phyloP scores from a whole-genome alignment of 2,113 vertebrate genomes.

The Dinomys branickii region DNA sequence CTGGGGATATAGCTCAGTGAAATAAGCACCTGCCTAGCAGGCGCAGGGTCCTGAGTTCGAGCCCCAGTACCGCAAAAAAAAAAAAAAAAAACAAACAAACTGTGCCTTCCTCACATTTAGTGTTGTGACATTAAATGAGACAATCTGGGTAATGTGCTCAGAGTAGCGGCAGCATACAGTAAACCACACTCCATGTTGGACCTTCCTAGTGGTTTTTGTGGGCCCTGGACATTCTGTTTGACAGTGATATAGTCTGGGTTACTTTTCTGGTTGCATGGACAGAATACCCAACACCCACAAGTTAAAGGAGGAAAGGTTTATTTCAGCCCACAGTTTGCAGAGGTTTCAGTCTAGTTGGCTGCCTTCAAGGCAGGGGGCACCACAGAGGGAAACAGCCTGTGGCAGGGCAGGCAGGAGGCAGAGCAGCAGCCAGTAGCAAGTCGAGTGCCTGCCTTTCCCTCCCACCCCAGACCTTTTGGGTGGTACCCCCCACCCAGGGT shows the following conservation, averaged over 20 bases:
- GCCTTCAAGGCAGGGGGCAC: background rate
- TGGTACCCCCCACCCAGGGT: background rate
- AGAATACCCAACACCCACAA: background rate
- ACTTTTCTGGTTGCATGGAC: background rate
- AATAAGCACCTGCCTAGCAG: too few species aligned
- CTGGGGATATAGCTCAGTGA: too few species aligned
- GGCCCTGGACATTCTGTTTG: background rate
- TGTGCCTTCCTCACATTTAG: background rate
- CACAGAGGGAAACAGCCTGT: background rate
- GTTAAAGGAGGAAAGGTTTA: background rate
- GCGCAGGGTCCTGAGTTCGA: too few species aligned
- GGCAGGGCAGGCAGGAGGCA: background rate
- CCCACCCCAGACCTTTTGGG: background rate
- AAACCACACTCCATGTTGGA: background rate
- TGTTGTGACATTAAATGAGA: background rate
- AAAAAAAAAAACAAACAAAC: too few species aligned
- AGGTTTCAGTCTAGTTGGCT: background rate
- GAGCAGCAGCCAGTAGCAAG: background rate
- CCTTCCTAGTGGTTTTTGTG: background rate
- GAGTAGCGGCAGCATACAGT: background rate
- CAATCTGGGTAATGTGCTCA: background rate
- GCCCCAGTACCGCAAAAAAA: too few species aligned
- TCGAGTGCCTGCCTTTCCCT: background rate
- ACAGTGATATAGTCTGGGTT: background rate
- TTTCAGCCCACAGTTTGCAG: background rate